Conservation (phyloP, 2,888 invertebrate species). For the Conomelus anceps region DNA sequence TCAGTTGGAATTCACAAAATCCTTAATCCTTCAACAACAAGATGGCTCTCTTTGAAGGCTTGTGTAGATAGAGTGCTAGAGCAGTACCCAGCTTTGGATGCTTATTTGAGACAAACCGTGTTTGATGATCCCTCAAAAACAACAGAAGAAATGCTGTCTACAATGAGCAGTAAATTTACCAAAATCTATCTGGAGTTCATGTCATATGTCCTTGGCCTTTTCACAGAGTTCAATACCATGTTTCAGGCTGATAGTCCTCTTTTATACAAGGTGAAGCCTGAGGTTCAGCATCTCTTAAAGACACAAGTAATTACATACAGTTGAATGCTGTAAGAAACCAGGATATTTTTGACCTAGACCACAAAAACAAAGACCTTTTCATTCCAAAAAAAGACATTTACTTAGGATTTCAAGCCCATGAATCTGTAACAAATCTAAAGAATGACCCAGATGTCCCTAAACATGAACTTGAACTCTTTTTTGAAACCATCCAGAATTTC, state of each 20-base stretch:
- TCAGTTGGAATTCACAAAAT: conserved; percentile 3
- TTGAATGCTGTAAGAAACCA: background rate
- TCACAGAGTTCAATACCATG: conserved; percentile 20
- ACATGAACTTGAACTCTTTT: background rate
- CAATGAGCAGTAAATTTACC: conserved; percentile 13
- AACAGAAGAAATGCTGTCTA: background rate
- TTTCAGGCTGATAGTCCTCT: conserved; percentile 16
- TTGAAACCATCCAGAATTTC: background rate
- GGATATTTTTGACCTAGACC: background rate
- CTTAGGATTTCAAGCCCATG: background rate
- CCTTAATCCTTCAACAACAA: background rate
- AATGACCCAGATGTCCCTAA: background rate
- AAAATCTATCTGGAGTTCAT: conserved; percentile 14
- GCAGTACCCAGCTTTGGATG: background rate
- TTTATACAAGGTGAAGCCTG: conserved; percentile 12
- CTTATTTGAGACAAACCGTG: background rate
- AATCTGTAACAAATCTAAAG: background rate
- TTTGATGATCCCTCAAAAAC: conserved; percentile 18
- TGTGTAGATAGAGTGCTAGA: conserved; percentile 1
- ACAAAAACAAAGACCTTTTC: background rate
- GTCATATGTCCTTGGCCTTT: conserved; percentile 16
- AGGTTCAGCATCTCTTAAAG: conserved; percentile 9
- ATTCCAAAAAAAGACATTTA: background rate
- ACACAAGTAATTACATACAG: background rate
- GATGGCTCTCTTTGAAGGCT: background rate